Percentiles rank a stretch among this genome's conserved stretches.
phyloP scores from a whole-genome alignment of 1,140 invertebrate species.

The Penaeus vannamei region DNA sequence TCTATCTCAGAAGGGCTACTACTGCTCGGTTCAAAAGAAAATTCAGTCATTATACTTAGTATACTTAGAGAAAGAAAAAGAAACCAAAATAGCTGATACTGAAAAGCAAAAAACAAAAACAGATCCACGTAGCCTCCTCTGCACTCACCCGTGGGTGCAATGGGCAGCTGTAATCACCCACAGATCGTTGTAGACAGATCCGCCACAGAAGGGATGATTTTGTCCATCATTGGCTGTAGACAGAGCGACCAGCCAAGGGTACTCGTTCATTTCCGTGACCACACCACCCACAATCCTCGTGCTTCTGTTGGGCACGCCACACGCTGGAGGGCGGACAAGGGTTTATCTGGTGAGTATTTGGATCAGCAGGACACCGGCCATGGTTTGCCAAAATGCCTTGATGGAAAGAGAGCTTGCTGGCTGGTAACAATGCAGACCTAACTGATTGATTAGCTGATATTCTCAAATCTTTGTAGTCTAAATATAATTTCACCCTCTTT shows the following conservation, averaged over 20 bases:
- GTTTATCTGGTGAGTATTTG: too few relatives aligned
- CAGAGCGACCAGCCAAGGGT: conserved; percentile 87
- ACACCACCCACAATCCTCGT: conserved; percentile 37
- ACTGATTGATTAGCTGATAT: too few relatives aligned
- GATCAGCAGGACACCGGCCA: too few relatives aligned
- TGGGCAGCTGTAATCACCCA: conserved; percentile 82
- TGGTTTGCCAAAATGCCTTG: too few relatives aligned
- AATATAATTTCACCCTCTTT: too few relatives aligned
- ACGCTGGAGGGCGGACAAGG: not conserved
- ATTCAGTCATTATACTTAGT: not conserved
- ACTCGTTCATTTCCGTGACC: conserved; percentile 70
- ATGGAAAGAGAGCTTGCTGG: too few relatives aligned
- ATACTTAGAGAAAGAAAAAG: not conserved
- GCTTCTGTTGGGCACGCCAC: conserved; percentile 24
- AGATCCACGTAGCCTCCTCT: not conserved
- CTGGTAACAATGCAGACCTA: too few relatives aligned
- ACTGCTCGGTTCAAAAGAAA: not conserved
- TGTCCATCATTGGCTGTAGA: conserved; percentile 79
- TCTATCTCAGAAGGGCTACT: too few relatives aligned
- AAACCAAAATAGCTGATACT: not conserved
- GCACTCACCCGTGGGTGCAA: conserved; percentile 83
- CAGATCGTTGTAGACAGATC: conserved; percentile 80
- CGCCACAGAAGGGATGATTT: conserved; percentile 84
- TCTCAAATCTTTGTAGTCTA: too few relatives aligned
- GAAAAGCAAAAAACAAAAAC: not conserved